These are phyloP conservation scores for Germaria angustata DNA, from an alignment of 2,888 invertebrate genomes.

Conservation along the genomic window DNA sequence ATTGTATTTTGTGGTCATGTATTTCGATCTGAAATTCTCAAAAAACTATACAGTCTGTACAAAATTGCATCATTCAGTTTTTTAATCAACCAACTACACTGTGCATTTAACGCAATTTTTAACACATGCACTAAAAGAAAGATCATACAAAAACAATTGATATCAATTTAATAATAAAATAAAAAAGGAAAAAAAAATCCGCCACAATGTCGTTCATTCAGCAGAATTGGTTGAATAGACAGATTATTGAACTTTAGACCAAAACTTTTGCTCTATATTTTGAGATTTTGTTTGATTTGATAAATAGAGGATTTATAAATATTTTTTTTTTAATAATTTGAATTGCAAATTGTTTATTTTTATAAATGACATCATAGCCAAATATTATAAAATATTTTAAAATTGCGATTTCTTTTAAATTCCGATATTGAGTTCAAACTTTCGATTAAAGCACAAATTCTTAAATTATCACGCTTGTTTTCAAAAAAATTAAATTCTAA, in stretches of 20 bases:
- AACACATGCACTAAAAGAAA: background rate
- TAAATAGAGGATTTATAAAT: background rate
- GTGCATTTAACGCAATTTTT: too few species aligned
- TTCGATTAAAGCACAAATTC: too few species aligned
- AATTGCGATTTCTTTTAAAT: too few species aligned
- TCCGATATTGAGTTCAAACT: too few species aligned
- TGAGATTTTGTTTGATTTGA: background rate
- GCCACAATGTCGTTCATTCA: slow-evolving; percentile 23
- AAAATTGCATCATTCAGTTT: too few species aligned
- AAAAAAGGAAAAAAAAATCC: background rate
- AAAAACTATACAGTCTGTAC: too few species aligned
- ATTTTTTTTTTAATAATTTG: background rate
- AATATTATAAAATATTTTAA: too few species aligned
- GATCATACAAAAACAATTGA: slow-evolving; percentile 14
- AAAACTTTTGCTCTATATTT: background rate
- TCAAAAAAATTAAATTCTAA: too few species aligned
- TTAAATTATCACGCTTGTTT: too few species aligned
- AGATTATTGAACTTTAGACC: slow-evolving; percentile 42
- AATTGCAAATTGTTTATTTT: background rate
- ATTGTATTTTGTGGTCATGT: too few species aligned
- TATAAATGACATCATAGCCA: background rate
- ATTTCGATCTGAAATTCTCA: too few species aligned
- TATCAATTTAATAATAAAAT: slow-evolving; percentile 30
- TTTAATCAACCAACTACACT: too few species aligned
- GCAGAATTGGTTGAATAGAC: slow-evolving; percentile 18